A percentile compares a stretch with the other conserved stretches of the same genome.
Conservation (phyloP, 2,888 invertebrate species). For the Sisyra terminalis region DNA sequence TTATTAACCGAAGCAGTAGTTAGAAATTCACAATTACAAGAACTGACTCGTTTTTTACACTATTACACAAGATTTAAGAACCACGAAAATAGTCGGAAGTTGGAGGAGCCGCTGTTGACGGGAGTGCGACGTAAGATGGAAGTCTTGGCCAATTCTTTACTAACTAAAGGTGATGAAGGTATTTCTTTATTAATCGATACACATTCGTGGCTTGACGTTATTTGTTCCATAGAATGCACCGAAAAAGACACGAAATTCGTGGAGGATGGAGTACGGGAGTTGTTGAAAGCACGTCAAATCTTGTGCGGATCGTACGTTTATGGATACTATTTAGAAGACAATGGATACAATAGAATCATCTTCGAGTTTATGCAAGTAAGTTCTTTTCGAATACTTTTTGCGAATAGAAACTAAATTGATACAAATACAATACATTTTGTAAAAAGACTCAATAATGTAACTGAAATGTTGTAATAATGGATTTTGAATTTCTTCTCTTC, state of each 20-base stretch:
- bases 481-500: too few relatives aligned
- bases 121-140: slow-evolving; percentile 44
- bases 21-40: slow-evolving; percentile 38
- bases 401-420: too few relatives aligned
- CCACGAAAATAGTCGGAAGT: slow-evolving; percentile 44
- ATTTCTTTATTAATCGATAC: slow-evolving; percentile 1
- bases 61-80: slow-evolving; percentile 47
- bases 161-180: slow-evolving; percentile 23
- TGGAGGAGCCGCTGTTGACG: slow-evolving; percentile 41
- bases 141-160: slow-evolving; percentile 33
- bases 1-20: slow-evolving; percentile 39
- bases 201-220: neutral
- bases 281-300: slow-evolving; percentile 42
- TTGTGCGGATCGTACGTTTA: slow-evolving; percentile 51
- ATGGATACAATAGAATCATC: slow-evolving; percentile 45
- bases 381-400: neutral
- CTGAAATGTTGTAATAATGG: too few relatives aligned
- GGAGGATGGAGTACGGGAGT: slow-evolving; percentile 43
- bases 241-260: slow-evolving; percentile 35
- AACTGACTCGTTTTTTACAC: slow-evolving; percentile 45
- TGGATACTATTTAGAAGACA: slow-evolving; percentile 46
- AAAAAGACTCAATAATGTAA: too few relatives aligned
- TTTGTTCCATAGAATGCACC: slow-evolving; percentile 20
- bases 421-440: too few relatives aligned
- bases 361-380: slow-evolving; percentile 51